Evolutionary conservation across 1,140 invertebrate genomes (phyloP).

Genomic region (Coptotermes formosanus): DNA sequence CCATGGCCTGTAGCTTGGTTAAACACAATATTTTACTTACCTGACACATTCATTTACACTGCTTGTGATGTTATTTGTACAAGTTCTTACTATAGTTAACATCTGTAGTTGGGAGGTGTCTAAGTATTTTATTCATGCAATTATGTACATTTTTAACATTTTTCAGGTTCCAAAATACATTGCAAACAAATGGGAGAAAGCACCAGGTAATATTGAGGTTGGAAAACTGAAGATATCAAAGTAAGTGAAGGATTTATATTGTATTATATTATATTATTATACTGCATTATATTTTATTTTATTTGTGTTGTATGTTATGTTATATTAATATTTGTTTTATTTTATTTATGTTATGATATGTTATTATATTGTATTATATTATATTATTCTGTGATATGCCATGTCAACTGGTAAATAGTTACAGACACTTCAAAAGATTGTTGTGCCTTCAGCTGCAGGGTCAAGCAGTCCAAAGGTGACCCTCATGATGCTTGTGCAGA

Average conservation of each 20-base stretch:
- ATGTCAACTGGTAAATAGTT: not conserved
- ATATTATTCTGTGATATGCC: too few species aligned
- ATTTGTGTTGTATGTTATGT: not conserved
- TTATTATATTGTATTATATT: not conserved
- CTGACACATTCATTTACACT: not conserved
- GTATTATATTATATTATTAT: not conserved
- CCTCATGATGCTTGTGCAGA: too few species aligned
- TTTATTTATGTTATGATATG: not conserved
- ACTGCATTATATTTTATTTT: not conserved
- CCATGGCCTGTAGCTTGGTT: too few species aligned
- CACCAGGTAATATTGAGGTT: conserved; percentile 70
- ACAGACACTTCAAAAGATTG: not conserved
- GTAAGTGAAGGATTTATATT: conserved; percentile 46
- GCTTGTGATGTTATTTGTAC: not conserved
- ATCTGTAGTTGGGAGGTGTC: not conserved
- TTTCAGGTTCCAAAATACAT: conserved; percentile 85
- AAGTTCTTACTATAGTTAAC: not conserved
- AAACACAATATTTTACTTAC: conserved; percentile 4
- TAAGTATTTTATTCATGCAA: not conserved
- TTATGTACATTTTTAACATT: conserved; percentile 17
- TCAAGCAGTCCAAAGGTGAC: not conserved
- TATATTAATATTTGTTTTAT: not conserved
- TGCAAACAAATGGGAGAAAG: conserved; percentile 85
- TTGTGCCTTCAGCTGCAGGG: not conserved
- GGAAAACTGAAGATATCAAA: conserved; percentile 76